Percentiles rank a stretch among this genome's conserved stretches.
Evolutionary conservation across 2,113 vertebrate genomes (phyloP).

Genomic region (Limanda limanda): DNA sequence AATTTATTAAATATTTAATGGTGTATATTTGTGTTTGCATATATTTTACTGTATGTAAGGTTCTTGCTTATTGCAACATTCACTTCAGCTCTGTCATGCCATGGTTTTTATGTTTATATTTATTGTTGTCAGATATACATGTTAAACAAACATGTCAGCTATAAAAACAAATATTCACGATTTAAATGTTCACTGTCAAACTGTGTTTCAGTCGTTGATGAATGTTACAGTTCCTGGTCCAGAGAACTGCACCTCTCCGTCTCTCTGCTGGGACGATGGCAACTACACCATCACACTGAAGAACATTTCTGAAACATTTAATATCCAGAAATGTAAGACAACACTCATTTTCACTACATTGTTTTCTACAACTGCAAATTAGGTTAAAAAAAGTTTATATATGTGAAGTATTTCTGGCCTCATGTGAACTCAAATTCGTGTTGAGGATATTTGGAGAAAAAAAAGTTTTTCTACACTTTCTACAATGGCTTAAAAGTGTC

Average conservation of each 20-base stretch:
- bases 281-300: constrained; percentile 78
- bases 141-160: background rate
- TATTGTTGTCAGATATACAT: background rate
- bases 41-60: background rate
- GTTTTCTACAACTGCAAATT: background rate
- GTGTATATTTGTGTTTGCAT: background rate
- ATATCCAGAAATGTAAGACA: constrained; percentile 86
- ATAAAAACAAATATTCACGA: background rate
- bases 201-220: constrained; percentile 81
- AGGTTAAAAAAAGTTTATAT: background rate
- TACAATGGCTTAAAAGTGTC: background rate
- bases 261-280: constrained; percentile 84
- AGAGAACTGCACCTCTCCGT: constrained; percentile 86
- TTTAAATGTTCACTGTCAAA: background rate
- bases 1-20: too few species aligned
- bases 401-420: background rate
- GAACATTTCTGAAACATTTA: constrained; percentile 82
- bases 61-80: too few species aligned
- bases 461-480: too few species aligned
- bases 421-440: background rate
- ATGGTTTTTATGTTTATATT: too few species aligned
- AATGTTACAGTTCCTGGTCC: constrained; percentile 86
- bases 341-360: background rate
- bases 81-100: too few species aligned
- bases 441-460: background rate